Evolutionary conservation across 2,797 vertebrate genomes (phyloP), one percentile per base, ranked within the genome.

Genomic region (Garrulus glandarius): DNA sequence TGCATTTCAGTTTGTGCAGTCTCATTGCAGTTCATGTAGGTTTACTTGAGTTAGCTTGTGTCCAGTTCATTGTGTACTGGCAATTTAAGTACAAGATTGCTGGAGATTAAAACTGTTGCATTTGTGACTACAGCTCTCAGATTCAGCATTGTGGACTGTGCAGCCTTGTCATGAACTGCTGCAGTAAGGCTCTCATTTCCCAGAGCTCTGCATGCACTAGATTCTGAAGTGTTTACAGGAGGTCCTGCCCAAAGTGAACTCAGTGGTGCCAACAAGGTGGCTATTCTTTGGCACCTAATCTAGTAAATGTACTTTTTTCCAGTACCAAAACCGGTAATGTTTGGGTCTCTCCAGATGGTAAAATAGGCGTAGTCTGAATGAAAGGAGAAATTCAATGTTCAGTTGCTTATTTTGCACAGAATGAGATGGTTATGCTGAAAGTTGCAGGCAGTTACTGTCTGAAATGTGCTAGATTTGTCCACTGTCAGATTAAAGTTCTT

Each of bases 271-370:
- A 91, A 10, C 7, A 72, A 14, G 4, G 4, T 82, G 30, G 8
- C 26, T 53, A 0, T 37, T 82, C 57, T 68, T 68, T 84, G 55
- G 8, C 34, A 67, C 36, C 24, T 79, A 52, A 86, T 53, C 26
- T 65, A 41, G 30, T 26, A 87, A 72, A 79, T 36, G 11, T 27
- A 1, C 20, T 2, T 49, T 46, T 67, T 91, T 61, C 83, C 57
- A 15, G 43, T 67, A 41, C 36, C n/a, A 46, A 75, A 82, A 13
- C 2, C 0, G 0, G 4, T 41, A 55, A 16, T 3, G 6, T 79
- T 75, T 36, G 41, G 5, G 8, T 84, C 36, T 92, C 24, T 75
- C 23, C 60, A 41, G 29, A 8, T 77, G n/a, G 19, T 67, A 43
- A 78, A 80, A n/a, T 34, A 64, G n/a, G 4, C 34, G 13, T 50